Evolutionary conservation across 2,113 vertebrate species (phyloP).

Genomic region (Heteronetta atricapilla): DNA sequence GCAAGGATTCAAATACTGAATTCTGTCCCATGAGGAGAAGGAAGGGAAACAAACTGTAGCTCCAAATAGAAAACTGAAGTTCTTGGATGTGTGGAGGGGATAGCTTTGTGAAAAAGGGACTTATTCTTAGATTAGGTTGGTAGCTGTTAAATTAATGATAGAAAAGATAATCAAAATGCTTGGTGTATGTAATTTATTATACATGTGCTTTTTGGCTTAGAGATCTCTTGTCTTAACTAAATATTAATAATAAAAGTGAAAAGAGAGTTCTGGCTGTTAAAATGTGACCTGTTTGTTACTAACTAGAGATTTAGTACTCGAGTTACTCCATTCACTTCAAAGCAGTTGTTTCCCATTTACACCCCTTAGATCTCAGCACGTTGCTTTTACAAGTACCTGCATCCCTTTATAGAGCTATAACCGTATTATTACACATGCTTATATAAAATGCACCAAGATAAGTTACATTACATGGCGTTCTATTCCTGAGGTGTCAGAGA

Average conservation of each 20-base stretch:
- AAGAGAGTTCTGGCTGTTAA: neutral
- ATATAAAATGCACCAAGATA: neutral
- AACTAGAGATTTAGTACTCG: neutral
- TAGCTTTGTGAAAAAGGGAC: neutral
- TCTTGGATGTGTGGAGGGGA: neutral
- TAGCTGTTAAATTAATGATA: neutral
- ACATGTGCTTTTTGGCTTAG: neutral
- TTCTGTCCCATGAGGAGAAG: neutral
- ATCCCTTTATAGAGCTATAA: neutral
- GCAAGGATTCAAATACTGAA: neutral
- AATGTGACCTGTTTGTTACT: neutral
- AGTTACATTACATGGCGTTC: neutral
- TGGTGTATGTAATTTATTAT: neutral
- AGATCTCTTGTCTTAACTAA: neutral
- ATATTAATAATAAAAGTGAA: neutral
- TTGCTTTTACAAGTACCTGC: neutral
- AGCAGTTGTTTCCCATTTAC: neutral
- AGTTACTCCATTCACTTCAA: neutral
- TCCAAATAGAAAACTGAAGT: neutral
- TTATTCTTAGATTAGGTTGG: neutral
- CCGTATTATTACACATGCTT: accelerated
- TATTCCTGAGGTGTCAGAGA: slow-evolving; percentile 19
- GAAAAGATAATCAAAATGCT: neutral
- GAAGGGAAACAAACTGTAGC: neutral
- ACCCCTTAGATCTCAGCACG: neutral